Conservation (phyloP, 2,888 invertebrate genomes). For the Lithophane leautieri region DNA sequence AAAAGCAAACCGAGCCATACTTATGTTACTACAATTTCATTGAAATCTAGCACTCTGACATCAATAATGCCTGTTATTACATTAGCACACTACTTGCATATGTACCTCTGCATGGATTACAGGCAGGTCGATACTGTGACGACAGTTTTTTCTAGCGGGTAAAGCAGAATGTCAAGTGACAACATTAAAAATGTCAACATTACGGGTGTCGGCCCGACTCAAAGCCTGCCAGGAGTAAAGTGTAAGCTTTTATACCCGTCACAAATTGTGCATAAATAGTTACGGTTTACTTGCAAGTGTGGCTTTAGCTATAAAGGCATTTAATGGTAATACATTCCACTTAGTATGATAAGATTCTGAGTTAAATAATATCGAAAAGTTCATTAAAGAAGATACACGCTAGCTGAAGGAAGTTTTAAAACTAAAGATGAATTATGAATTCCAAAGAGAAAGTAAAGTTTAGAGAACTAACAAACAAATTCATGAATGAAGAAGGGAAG, state of each 20-base stretch:
- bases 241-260: constrained; percentile 48
- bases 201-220: constrained; percentile 49
- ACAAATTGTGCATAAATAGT: constrained; percentile 59
- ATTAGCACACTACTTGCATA: neutral
- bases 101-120: neutral
- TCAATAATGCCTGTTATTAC: neutral
- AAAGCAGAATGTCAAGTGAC: constrained; percentile 28
- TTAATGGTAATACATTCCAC: constrained; percentile 11
- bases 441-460: constrained; percentile 65
- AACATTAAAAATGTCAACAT: constrained; percentile 52
- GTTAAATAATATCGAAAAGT: neutral
- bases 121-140: constrained; percentile 16
- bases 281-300: constrained; percentile 29
- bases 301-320: constrained; percentile 24
- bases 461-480: constrained; percentile 54
- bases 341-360: neutral
- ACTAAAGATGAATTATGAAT: constrained; percentile 4
- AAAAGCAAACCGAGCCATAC: neutral
- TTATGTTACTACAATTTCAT: neutral
- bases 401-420: neutral
- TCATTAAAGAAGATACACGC: neutral
- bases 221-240: constrained; percentile 56
- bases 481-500: constrained; percentile 79
- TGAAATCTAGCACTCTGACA: constrained; percentile 1
- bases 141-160: constrained; percentile 30